phyloP scores from a whole-genome alignment of 2,797 vertebrate genomes.

The Myotis daubentonii region DNA sequence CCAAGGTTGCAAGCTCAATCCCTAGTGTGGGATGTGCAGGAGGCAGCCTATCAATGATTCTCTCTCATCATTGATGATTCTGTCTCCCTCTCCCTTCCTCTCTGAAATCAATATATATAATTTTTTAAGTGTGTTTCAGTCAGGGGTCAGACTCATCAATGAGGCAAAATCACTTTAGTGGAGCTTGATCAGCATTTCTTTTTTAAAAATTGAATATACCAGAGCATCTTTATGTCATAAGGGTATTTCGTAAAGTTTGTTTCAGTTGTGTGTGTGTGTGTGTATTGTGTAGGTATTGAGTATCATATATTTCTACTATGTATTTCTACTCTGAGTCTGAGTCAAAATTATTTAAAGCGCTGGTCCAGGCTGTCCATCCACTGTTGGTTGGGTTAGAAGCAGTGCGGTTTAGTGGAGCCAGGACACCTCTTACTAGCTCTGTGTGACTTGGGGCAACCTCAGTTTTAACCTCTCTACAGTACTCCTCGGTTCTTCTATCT shows the following conservation, averaged over 20 bases:
- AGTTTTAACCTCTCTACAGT: background rate
- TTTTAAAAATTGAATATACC: background rate
- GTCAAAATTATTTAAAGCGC: constrained; percentile 8
- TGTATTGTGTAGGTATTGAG: background rate
- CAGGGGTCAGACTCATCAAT: background rate
- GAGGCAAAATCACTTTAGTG: background rate
- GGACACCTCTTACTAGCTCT: background rate
- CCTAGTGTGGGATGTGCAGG: too few relatives aligned
- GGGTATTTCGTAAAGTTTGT: constrained; percentile 29
- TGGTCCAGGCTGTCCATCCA: background rate
- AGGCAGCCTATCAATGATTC: too few relatives aligned
- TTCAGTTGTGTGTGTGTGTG: background rate
- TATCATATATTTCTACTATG: background rate
- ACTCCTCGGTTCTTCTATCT: background rate
- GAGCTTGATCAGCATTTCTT: background rate
- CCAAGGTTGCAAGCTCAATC: too few relatives aligned
- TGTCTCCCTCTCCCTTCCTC: too few relatives aligned
- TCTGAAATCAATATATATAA: too few relatives aligned
- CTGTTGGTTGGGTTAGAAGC: background rate
- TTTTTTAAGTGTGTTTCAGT: background rate
- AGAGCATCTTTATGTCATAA: background rate
- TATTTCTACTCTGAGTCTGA: background rate
- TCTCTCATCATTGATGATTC: too few relatives aligned
- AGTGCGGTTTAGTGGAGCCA: background rate
- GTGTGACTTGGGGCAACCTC: background rate